These are phyloP conservation scores for Xylocopa sonorina DNA, from an alignment of 1,140 invertebrate genomes.

Conservation along the genomic window DNA sequence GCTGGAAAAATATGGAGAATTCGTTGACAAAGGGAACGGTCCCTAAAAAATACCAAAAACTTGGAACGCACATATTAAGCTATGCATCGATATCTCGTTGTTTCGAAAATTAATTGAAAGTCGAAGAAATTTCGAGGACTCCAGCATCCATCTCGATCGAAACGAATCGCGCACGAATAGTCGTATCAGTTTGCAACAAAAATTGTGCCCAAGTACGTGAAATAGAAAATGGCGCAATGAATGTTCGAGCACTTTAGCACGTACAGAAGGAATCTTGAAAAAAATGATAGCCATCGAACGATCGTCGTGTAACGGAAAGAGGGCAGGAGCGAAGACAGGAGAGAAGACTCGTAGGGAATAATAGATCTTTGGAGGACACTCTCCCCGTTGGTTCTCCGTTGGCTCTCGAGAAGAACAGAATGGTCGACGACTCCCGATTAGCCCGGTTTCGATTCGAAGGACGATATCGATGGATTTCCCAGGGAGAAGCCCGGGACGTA, in stretches of 20 bases:
- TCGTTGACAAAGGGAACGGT: background rate
- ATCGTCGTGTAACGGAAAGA: background rate
- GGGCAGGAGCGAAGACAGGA: background rate
- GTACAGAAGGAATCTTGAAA: background rate
- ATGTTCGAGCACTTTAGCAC: background rate
- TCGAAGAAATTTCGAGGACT: too few species aligned
- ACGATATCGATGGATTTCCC: conserved; percentile 55
- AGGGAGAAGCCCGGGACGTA: conserved; percentile 25
- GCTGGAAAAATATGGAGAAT: background rate
- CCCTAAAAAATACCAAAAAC: too few species aligned
- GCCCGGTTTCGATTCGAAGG: conserved; percentile 34
- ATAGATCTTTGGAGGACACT: conserved; percentile 29
- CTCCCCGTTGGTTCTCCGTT: background rate
- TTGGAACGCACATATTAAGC: too few species aligned
- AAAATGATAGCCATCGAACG: background rate
- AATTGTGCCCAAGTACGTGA: too few species aligned
- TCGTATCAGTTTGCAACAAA: too few species aligned
- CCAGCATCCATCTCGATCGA: too few species aligned
- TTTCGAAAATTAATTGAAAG: background rate
- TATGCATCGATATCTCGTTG: too few species aligned
- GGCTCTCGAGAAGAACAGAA: background rate
- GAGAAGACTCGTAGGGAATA: background rate
- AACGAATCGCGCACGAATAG: too few species aligned
- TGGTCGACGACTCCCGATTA: conserved; percentile 19
- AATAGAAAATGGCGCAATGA: too few species aligned